Percentiles rank a stretch among this genome's conserved stretches.
These are phyloP conservation scores for Tupiocoris notatus DNA, from an alignment of 2,888 invertebrate species.

Conservation along the genomic window DNA sequence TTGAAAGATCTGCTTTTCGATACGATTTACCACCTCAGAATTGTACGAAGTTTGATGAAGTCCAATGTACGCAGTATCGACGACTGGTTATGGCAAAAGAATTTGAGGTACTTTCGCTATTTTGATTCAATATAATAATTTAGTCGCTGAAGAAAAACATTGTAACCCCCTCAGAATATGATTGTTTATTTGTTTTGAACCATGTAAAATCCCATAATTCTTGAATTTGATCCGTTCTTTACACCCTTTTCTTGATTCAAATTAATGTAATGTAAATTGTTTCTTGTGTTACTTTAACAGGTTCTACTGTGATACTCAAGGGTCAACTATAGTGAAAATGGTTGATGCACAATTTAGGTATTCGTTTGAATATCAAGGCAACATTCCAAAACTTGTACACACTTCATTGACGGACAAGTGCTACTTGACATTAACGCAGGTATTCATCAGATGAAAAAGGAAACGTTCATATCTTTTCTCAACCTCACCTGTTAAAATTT, in stretches of 20 bases:
- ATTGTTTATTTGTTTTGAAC: too few relatives aligned
- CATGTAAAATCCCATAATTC: too few relatives aligned
- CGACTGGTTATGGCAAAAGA: conserved; percentile 96
- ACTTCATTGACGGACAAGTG: conserved; percentile 97
- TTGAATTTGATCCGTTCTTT: too few relatives aligned
- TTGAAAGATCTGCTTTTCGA: conserved; percentile 90
- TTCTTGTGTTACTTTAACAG: background rate
- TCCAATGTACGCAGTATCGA: conserved; percentile 64
- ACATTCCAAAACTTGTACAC: conserved; percentile 88
- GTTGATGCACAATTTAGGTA: conserved; percentile 93
- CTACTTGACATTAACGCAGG: conserved; percentile 93
- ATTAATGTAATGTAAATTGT: conserved; percentile 1
- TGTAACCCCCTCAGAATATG: too few relatives aligned
- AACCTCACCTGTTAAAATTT: too few relatives aligned
- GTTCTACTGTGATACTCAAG: conserved; percentile 31
- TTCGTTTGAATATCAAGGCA: conserved; percentile 98
- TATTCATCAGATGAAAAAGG: too few relatives aligned
- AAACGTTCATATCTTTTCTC: too few relatives aligned
- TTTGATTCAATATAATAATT: too few relatives aligned
- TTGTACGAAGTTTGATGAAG: conserved; percentile 74
- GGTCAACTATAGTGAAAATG: conserved; percentile 60
- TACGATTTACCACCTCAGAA: conserved; percentile 83
- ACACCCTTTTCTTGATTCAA: background rate
- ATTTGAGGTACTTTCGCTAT: conserved; percentile 84
- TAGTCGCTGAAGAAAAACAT: too few relatives aligned